A percentile compares a stretch with the other conserved stretches of the same genome.
phyloP scores from a whole-genome alignment of 2,888 invertebrate species.

The Oscheius sp. region DNA sequence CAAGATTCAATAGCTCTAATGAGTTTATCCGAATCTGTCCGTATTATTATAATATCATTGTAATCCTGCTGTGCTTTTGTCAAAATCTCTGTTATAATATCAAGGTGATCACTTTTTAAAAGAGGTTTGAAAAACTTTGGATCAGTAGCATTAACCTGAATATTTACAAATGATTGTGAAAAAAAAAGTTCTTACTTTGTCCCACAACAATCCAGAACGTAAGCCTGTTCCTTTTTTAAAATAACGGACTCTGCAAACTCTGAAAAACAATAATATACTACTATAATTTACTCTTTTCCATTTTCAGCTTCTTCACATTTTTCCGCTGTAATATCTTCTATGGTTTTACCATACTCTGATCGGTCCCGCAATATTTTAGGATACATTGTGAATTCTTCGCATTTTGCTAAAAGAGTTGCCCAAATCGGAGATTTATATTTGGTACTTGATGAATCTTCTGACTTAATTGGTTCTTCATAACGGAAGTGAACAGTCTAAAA shows the following conservation, averaged over 20 bases:
- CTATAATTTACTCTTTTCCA: background rate
- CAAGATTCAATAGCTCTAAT: conserved; percentile 36
- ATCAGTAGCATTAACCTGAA: background rate
- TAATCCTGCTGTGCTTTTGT: background rate
- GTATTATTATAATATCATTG: conserved; percentile 26
- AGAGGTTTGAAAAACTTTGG: background rate
- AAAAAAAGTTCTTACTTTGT: conserved; percentile 5
- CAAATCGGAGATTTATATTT: no score
- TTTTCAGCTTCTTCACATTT: background rate
- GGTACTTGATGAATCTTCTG: background rate
- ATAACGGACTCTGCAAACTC: conserved; percentile 18
- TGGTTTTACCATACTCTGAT: background rate
- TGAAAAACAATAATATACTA: background rate
- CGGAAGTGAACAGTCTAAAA: conserved; percentile 20
- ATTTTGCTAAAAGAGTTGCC: conserved; percentile 2
- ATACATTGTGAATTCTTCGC: background rate
- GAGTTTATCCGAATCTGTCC: conserved; percentile 39
- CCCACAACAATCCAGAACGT: background rate
- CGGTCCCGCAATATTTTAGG: background rate
- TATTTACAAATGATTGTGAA: background rate
- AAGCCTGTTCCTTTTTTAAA: conserved; percentile 17
- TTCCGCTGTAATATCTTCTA: conserved; percentile 3
- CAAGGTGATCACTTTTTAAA: background rate
- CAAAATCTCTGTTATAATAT: background rate
- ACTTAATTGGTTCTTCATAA: conserved; percentile 3